Conservation (phyloP, 1,140 invertebrate genomes). For the Drosophila guanche region DNA sequence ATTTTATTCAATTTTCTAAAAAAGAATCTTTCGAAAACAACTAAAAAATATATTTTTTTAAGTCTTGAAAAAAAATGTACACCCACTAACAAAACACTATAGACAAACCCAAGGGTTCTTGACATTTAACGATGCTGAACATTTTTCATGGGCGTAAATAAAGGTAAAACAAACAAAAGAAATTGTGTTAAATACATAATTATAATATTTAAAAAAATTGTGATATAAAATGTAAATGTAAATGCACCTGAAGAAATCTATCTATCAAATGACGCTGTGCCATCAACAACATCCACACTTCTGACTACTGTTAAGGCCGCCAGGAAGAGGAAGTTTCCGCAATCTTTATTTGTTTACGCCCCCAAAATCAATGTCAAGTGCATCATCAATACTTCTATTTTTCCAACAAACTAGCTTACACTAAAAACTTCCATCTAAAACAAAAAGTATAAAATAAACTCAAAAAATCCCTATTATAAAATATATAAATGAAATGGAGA, state of each 20-base stretch:
- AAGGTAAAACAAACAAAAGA: conserved; percentile 31
- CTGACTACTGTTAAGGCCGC: conserved; percentile 43
- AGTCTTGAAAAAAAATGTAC: conserved; percentile 20
- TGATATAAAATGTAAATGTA: conserved; percentile 81
- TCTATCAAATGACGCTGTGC: conserved; percentile 78
- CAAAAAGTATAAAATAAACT: conserved; percentile 30
- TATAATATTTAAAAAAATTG: conserved; percentile 72
- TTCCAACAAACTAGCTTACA: conserved; percentile 55
- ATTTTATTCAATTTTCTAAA: conserved; percentile 1
- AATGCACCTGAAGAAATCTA: conserved; percentile 79
- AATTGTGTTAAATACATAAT: conserved; percentile 73
- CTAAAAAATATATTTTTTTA: conserved; percentile 27
- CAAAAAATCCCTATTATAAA: conserved; percentile 26
- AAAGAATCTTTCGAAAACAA: conserved; percentile 22
- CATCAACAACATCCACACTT: conserved; percentile 61
- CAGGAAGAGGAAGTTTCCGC: conserved; percentile 39
- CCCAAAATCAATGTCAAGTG: conserved; percentile 63
- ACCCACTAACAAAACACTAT: conserved; percentile 22
- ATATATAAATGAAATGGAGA: conserved; percentile 25
- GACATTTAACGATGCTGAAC: conserved; percentile 67
- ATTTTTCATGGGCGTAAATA: conserved; percentile 68
- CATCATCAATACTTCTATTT: conserved; percentile 69
- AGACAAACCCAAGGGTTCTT: conserved; percentile 52
- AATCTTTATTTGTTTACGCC: conserved; percentile 63
- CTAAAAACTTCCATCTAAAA: conserved; percentile 54